Percentiles rank a stretch among this genome's conserved stretches.
phyloP scores from a whole-genome alignment of 2,113 vertebrate genomes.

The Etheostoma spectabile region DNA sequence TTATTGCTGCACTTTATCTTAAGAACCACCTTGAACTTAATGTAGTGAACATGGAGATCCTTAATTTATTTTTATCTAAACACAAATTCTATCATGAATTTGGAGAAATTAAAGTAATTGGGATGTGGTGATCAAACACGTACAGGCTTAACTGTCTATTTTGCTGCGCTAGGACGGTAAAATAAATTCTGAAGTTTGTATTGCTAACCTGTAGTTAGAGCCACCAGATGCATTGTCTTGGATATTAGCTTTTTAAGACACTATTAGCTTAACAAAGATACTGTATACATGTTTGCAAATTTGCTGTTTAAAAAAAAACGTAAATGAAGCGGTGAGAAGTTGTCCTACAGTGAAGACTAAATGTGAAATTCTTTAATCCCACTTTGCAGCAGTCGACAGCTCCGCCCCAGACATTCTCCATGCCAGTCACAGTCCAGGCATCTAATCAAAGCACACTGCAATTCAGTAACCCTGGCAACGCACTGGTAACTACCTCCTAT shows the following conservation, averaged over 20 bases:
- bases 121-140: background rate
- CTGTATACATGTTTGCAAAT: background rate
- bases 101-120: background rate
- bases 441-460: constrained; percentile 93
- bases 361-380: constrained; percentile 3
- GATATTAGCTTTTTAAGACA: background rate
- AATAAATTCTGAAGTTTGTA: background rate
- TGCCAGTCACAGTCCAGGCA: constrained; percentile 96
- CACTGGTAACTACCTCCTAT: constrained; percentile 95
- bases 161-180: background rate
- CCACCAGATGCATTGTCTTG: background rate
- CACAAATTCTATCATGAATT: too few species aligned
- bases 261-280: background rate
- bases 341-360: background rate
- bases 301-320: background rate
- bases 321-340: background rate
- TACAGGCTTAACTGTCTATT: background rate
- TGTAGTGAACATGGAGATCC: background rate
- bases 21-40: background rate
- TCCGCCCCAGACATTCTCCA: constrained; percentile 94
- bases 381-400: constrained; percentile 89
- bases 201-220: background rate
- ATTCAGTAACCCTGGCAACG: constrained; percentile 94
- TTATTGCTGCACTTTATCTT: background rate
- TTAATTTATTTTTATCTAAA: background rate